A percentile compares a stretch with the other conserved stretches of the same genome.
phyloP scores from a whole-genome alignment of 2,797 vertebrate genomes.

The Avahi laniger region DNA sequence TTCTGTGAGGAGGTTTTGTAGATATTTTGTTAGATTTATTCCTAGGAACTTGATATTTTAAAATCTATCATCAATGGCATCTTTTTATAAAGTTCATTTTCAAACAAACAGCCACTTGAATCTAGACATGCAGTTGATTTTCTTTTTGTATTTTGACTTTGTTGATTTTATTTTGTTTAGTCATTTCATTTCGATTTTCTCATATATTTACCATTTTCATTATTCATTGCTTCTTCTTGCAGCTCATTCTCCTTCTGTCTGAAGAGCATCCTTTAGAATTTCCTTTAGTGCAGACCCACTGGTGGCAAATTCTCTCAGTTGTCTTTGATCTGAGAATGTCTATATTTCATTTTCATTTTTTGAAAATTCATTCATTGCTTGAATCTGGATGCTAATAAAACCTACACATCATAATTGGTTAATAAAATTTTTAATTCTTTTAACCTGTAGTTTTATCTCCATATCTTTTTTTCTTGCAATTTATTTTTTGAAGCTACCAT shows the following conservation, averaged over 20 bases:
- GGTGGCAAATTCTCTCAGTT: not conserved
- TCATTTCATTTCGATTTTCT: not conserved
- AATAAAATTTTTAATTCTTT: not conserved
- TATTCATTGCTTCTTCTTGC: not conserved
- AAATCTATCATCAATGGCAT: not conserved
- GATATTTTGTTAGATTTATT: not conserved
- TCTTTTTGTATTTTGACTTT: not conserved
- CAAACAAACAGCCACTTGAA: not conserved
- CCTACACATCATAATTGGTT: not conserved
- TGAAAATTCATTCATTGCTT: not conserved
- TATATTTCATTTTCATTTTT: not conserved
- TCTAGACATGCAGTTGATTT: constrained; percentile 1
- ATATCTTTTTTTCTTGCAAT: not conserved
- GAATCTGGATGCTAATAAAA: not conserved
- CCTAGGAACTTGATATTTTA: not conserved
- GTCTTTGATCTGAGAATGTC: constrained; percentile 3
- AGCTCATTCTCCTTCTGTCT: not conserved
- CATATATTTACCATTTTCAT: not conserved
- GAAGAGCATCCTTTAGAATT: not conserved
- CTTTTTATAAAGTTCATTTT: constrained; percentile 29
- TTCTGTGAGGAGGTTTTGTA: not conserved
- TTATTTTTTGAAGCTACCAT: not conserved
- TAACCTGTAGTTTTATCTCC: not conserved
- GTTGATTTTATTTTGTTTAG: not conserved
- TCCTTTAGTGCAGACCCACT: not conserved